These are phyloP conservation scores for Delia radicum DNA, from an alignment of 1,140 invertebrate species.

Conservation along the genomic window DNA sequence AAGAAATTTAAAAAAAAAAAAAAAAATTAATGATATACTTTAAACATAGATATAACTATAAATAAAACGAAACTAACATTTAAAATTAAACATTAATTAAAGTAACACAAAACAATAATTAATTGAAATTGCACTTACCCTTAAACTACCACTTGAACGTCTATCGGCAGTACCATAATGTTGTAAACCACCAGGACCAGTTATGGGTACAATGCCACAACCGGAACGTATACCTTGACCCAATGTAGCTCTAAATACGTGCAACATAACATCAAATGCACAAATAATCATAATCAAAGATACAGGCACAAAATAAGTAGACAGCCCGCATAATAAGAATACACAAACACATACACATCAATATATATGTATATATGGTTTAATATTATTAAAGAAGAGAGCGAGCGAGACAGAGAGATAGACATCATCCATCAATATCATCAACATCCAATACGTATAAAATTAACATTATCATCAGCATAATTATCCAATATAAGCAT, in stretches of 20 bases:
- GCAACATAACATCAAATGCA: constrained; percentile 26
- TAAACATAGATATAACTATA: too few species aligned
- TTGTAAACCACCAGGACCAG: constrained; percentile 58
- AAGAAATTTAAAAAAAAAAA: too few species aligned
- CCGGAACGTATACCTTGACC: constrained; percentile 63
- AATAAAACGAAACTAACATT: too few species aligned
- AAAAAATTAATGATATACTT: too few species aligned
- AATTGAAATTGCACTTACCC: constrained; percentile 54
- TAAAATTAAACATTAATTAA: neutral
- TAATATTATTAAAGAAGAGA: neutral
- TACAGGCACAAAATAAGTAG: neutral
- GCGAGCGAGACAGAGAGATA: neutral
- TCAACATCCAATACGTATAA: too few species aligned
- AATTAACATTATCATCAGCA: too few species aligned
- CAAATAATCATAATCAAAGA: neutral
- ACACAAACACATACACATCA: neutral
- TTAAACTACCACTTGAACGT: constrained; percentile 57
- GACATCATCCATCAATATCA: neutral
- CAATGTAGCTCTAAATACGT: constrained; percentile 64
- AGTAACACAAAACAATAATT: neutral
- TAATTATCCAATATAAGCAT: neutral
- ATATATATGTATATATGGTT: too few species aligned
- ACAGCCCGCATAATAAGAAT: too few species aligned
- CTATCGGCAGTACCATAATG: constrained; percentile 53
- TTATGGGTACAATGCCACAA: constrained; percentile 58